phyloP scores from a whole-genome alignment of 2,797 vertebrate species.

The Scarus forsteni region DNA sequence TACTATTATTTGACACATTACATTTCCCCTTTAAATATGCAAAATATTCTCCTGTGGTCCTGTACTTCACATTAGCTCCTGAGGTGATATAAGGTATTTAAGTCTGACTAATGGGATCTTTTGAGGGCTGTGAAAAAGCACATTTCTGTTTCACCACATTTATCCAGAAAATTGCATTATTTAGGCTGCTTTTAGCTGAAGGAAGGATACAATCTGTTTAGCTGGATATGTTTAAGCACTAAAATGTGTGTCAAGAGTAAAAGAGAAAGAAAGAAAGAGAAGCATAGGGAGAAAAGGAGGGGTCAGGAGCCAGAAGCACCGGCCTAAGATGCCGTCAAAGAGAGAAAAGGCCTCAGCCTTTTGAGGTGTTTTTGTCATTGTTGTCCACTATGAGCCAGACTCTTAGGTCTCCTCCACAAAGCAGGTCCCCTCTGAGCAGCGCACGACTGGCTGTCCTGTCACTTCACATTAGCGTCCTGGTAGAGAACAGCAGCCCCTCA shows the following conservation, averaged over 20 bases:
- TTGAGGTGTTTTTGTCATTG: conserved; percentile 72
- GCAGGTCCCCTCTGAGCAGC: conserved; percentile 71
- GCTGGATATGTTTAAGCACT: conserved; percentile 32
- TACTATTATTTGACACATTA: conserved; percentile 16
- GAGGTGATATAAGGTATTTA: conserved; percentile 19
- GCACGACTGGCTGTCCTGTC: conserved; percentile 78
- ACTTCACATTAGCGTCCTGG: conserved; percentile 78
- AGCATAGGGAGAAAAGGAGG: conserved; percentile 22
- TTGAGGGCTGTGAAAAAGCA: conserved; percentile 19
- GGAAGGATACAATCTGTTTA: conserved; percentile 17
- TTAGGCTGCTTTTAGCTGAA: conserved; percentile 9
- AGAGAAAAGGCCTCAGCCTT: conserved; percentile 60
- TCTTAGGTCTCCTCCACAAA: conserved; percentile 77
- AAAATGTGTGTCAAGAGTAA: conserved; percentile 34
- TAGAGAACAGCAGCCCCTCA: conserved; percentile 65
- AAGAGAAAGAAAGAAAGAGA: conserved; percentile 19
- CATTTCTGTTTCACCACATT: conserved; percentile 7
- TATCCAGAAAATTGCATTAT: conserved; percentile 12
- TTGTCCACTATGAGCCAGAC: conserved; percentile 71
- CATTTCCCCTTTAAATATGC: conserved; percentile 3
- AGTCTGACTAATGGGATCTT: conserved; percentile 35
- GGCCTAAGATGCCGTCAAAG: conserved; percentile 46
- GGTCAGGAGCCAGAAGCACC: conserved; percentile 37
- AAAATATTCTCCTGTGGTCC: conserved; percentile 9
- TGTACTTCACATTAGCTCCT: conserved; percentile 14